Evolutionary conservation across 2,888 invertebrate genomes (phyloP).

Genomic region (Germaria angustata): DNA sequence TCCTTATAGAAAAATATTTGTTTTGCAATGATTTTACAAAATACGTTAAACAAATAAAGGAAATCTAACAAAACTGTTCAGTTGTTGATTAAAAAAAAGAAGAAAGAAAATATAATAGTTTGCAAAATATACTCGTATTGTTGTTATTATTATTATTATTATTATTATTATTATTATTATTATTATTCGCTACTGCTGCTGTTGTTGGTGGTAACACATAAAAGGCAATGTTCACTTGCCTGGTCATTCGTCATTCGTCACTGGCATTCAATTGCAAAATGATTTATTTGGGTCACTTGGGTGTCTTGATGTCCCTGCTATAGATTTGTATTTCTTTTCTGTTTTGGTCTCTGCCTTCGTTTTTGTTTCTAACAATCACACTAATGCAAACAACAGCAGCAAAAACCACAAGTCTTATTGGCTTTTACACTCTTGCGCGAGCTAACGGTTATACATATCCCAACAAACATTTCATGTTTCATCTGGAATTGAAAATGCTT

Average conservation of each 20-base stretch:
- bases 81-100: constrained; percentile 1
- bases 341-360: neutral
- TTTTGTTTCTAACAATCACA: constrained; percentile 33
- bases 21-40: constrained; percentile 46
- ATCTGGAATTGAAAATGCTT: no score
- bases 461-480: no score
- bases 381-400: constrained; percentile 18
- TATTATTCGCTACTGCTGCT: neutral
- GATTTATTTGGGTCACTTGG: constrained; percentile 78
- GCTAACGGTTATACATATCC: no score
- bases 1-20: neutral
- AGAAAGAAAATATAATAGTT: neutral
- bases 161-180: constrained; percentile 8
- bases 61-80: constrained; percentile 25
- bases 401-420: constrained; percentile 57
- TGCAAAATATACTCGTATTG: constrained; percentile 14
- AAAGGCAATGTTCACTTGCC: constrained; percentile 44
- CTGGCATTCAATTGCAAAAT: constrained; percentile 75
- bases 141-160: constrained; percentile 1
- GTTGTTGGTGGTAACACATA: constrained; percentile 33
- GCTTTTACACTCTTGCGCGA: constrained; percentile 22
- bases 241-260: constrained; percentile 62
- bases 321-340: constrained; percentile 34
- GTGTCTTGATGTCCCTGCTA: constrained; percentile 65
- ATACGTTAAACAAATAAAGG: constrained; percentile 7